Conservation (phyloP, 2,888 invertebrate genomes). For the Gymnosoma rotundatum region DNA sequence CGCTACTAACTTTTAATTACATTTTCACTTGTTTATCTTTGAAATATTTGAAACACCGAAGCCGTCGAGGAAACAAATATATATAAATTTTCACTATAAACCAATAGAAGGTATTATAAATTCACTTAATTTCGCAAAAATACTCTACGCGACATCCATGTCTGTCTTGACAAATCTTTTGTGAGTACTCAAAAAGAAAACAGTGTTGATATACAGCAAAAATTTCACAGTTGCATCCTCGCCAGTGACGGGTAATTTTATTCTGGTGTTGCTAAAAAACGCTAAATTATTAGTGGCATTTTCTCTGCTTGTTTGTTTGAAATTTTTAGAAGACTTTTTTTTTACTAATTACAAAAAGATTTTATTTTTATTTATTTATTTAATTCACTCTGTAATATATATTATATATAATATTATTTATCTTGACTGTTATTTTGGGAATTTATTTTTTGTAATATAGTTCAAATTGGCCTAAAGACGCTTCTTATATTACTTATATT, state of each 20-base stretch:
- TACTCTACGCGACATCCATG: slow-evolving; percentile 58
- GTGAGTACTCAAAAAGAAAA: slow-evolving; percentile 50
- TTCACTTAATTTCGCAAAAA: slow-evolving; percentile 55
- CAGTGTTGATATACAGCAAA: slow-evolving; percentile 53
- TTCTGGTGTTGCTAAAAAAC: not conserved
- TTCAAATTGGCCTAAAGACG: no score
- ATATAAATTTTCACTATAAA: slow-evolving; percentile 39
- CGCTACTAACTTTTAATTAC: slow-evolving; percentile 14
- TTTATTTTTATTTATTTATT: no score
- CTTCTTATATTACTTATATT: no score
- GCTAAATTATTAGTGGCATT: not conserved
- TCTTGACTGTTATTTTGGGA: no score
- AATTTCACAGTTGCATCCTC: slow-evolving; percentile 26
- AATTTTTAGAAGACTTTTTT: no score
- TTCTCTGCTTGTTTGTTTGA: no score
- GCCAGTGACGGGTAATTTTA: not conserved
- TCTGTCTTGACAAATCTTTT: slow-evolving; percentile 53
- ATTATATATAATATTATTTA: no score
- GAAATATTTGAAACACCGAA: not conserved
- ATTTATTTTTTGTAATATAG: no score
- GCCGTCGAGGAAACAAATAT: not conserved
- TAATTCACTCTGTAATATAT: no score
- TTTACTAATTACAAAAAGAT: no score
- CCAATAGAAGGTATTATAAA: slow-evolving; percentile 29
- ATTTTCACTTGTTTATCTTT: slow-evolving; percentile 4